A percentile compares a stretch with the other conserved stretches of the same genome.
phyloP scores from a whole-genome alignment of 2,888 invertebrate genomes.

The Drosophila mimica region DNA sequence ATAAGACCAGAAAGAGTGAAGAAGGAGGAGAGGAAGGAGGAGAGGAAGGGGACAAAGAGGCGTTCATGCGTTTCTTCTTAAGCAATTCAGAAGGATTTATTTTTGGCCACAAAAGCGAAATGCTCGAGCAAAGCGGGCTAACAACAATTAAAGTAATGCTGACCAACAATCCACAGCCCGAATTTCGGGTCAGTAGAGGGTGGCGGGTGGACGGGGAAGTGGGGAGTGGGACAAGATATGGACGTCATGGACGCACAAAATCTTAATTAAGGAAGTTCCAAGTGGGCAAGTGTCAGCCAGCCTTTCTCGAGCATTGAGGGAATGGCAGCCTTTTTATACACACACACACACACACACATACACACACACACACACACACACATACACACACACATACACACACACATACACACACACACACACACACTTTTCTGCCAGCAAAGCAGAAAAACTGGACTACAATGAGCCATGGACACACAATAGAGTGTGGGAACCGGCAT shows the following conservation, averaged over 20 bases:
- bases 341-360: conserved; percentile 41
- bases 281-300: conserved; percentile 67
- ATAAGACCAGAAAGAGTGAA: conserved; percentile 36
- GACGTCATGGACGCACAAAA: conserved; percentile 66
- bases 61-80: conserved; percentile 75
- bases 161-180: conserved; percentile 62
- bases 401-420: conserved; percentile 49
- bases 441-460: conserved; percentile 69
- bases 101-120: conserved; percentile 74
- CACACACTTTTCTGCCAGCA: conserved; percentile 45
- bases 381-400: conserved; percentile 24
- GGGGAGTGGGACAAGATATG: background rate
- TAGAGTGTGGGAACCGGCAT: conserved; percentile 31
- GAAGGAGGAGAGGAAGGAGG: background rate
- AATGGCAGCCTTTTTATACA: conserved; percentile 43
- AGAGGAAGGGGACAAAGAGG: conserved; percentile 37
- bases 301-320: conserved; percentile 4
- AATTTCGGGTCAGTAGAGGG: conserved; percentile 53
- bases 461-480: conserved; percentile 40
- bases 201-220: background rate
- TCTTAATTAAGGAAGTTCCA: conserved; percentile 82
- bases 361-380: conserved; percentile 47
- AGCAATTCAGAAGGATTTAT: conserved; percentile 80
- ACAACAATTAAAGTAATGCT: conserved; percentile 81
- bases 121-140: conserved; percentile 66